Conservation (phyloP, 1,140 invertebrate genomes). For the Cherax destructor region DNA sequence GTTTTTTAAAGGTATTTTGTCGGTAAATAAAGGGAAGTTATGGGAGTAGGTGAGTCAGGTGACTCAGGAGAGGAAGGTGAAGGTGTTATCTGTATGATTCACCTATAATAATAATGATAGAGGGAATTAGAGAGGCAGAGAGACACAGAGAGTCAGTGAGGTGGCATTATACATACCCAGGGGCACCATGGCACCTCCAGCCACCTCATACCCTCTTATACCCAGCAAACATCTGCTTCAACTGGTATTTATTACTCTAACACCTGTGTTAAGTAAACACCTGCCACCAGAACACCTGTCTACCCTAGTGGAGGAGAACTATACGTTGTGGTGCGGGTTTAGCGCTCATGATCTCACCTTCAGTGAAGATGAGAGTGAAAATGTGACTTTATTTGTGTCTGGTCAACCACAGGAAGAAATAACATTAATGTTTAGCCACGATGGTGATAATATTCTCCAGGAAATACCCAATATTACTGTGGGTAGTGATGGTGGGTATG, state of each 20-base stretch:
- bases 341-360: conserved; percentile 2
- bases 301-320: not conserved
- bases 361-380: not conserved
- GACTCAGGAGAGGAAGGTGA: too few relatives aligned
- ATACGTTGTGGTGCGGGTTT: conserved; percentile 23
- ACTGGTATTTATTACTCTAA: not conserved
- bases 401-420: conserved; percentile 19
- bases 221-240: not conserved
- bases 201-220: not conserved
- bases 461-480: conserved; percentile 6
- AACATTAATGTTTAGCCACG: not conserved
- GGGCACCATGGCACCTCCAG: conserved; percentile 37
- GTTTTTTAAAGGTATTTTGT: too few relatives aligned
- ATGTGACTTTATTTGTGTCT: not conserved
- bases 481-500: not conserved
- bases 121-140: too few relatives aligned
- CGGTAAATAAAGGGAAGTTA: too few relatives aligned
- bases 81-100: too few relatives aligned
- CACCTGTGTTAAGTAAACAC: not conserved
- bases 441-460: conserved; percentile 3
- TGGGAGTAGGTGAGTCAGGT: too few relatives aligned
- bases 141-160: too few relatives aligned
- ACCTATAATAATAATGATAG: too few relatives aligned
- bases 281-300: too few relatives aligned
- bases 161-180: not conserved